phyloP scores from a whole-genome alignment of 2,113 vertebrate species.

The Neolamprologus variostigma region DNA sequence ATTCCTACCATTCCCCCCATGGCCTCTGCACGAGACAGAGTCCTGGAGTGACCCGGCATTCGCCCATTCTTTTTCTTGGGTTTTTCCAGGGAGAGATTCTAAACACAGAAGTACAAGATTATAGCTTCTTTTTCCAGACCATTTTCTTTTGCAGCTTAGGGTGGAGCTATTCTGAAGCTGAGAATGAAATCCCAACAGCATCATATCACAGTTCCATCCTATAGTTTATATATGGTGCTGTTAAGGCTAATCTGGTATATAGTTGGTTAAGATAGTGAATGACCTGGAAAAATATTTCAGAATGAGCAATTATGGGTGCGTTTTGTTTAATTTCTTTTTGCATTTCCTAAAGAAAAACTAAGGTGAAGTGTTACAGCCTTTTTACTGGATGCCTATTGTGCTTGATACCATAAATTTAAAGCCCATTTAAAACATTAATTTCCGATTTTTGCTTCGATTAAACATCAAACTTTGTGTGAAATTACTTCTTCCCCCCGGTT shows the following conservation, averaged over 20 bases:
- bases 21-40: constrained; percentile 81
- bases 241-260: not conserved
- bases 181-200: not conserved
- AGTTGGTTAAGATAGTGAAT: not conserved
- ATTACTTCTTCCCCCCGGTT: fast-evolving
- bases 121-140: not conserved
- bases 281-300: not conserved
- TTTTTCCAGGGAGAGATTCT: constrained; percentile 75
- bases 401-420: not conserved
- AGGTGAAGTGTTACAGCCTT: not conserved
- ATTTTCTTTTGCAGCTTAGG: not conserved
- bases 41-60: constrained; percentile 78
- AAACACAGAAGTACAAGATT: not conserved
- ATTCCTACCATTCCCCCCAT: constrained; percentile 75
- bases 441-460: not conserved
- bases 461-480: not conserved
- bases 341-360: not conserved
- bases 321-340: not conserved
- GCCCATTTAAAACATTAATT: not conserved
- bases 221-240: not conserved
- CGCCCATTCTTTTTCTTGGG: constrained; percentile 80
- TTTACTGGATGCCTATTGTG: not conserved
- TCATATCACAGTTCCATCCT: not conserved
- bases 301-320: not conserved
- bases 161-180: not conserved